These are phyloP conservation scores for Plotosus lineatus DNA, from an alignment of 2,113 vertebrate genomes.

Conservation along the genomic window DNA sequence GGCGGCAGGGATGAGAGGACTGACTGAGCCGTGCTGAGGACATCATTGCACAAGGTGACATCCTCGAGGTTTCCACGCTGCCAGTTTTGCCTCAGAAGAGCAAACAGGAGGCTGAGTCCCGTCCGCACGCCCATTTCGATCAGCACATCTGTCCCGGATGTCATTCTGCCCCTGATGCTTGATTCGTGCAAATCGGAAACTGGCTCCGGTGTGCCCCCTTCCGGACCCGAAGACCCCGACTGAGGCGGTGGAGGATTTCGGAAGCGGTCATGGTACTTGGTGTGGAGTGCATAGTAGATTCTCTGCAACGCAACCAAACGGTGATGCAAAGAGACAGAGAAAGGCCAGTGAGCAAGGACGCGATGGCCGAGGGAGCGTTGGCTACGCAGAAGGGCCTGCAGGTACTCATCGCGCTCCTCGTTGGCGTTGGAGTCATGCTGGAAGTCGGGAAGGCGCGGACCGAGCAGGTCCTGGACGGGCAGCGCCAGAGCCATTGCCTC, in stretches of 20 bases:
- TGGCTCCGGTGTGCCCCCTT: slow-evolving; percentile 65
- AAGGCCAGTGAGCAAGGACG: slow-evolving; percentile 73
- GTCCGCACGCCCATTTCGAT: slow-evolving; percentile 82
- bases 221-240: slow-evolving; percentile 59
- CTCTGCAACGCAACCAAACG: slow-evolving; percentile 74
- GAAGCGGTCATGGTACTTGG: slow-evolving; percentile 79
- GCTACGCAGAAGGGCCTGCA: slow-evolving; percentile 74
- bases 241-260: slow-evolving; percentile 63
- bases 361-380: slow-evolving; percentile 76
- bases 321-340: slow-evolving; percentile 72
- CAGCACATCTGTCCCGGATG: slow-evolving; percentile 76
- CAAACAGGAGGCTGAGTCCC: slow-evolving; percentile 78
- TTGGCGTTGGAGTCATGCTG: slow-evolving; percentile 73
- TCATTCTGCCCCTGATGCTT: slow-evolving; percentile 58
- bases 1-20: slow-evolving; percentile 76
- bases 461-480: slow-evolving; percentile 75
- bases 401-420: slow-evolving; percentile 76
- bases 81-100: slow-evolving; percentile 79
- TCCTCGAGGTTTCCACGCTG: slow-evolving; percentile 60
- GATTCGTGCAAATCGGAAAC: slow-evolving; percentile 64
- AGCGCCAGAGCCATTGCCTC: slow-evolving; percentile 77
- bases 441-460: slow-evolving; percentile 78
- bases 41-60: slow-evolving; percentile 76
- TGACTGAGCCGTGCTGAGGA: slow-evolving; percentile 74
- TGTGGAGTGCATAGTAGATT: slow-evolving; percentile 78